Evolutionary conservation across 2,797 vertebrate species (phyloP), one percentile per base, ranked within the genome.

Genomic region (Delichon dasypus): DNA sequence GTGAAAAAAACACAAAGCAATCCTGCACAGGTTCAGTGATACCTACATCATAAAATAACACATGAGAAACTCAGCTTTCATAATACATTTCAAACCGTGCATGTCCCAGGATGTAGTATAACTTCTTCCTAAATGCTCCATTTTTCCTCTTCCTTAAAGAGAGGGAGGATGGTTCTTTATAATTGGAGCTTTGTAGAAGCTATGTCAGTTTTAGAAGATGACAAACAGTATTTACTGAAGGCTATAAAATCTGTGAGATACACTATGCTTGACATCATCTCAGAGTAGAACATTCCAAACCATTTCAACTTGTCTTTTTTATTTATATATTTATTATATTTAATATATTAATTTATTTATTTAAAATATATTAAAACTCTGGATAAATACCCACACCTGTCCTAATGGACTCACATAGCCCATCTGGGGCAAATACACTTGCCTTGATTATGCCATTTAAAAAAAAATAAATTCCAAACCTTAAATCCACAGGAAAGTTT

Each of bases 31-130:
- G 10, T 20, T 40, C 54, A 67, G 26, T 67, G 32, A 65, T 36
- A 55, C 1, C 15, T 10, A 68, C 32, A 30, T 22, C 42, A 34
- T 18, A 27, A 8, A 74, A 32, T 1, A 74, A 7, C 16, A n/a
- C 0, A 0, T 4, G 38, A 50, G 27, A 70, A 85, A 68, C 13
- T 20, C 54, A 38, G 42, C 23, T 78, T 65, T 10, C 21, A 27
- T 42, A 84, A 84, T 6, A 47, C 30, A 54, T 36, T 72, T 15
- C 62, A 21, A 65, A 71, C 5, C 15, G 17, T 2, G 7, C 0
- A 68, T 54, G 32, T 26, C 12, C 14, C 42, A 55, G 21, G 16
- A 65, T 0, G 0, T 3, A 42, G 13, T 9, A 3, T 2, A 66
- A 76, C 12, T 36, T 74, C 19, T 74, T 70, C 45, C 50, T 42